phyloP scores from a whole-genome alignment of 1,140 invertebrate species.

The Melitaea cinxia region DNA sequence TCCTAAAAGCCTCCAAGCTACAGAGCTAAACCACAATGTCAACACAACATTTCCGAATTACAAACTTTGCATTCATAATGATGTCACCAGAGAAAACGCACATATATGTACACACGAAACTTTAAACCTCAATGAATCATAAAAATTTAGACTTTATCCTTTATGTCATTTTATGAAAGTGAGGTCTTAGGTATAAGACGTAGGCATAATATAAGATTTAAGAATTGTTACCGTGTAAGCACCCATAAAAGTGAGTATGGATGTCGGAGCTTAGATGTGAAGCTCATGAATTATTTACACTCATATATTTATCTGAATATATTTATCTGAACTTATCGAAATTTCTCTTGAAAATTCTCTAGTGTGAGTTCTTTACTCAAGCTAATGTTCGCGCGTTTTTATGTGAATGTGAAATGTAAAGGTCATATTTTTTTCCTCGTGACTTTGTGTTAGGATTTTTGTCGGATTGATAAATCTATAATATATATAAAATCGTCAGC shows the following conservation, averaged over 20 bases:
- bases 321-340: constrained; percentile 43
- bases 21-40: not conserved
- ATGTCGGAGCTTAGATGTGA: constrained; percentile 46
- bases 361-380: not conserved
- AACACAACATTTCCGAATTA: constrained; percentile 13
- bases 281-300: constrained; percentile 69
- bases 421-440: not conserved
- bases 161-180: constrained; percentile 60
- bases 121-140: constrained; percentile 45
- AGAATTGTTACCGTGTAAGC: constrained; percentile 53
- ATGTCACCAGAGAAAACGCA: constrained; percentile 7
- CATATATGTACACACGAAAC: no score
- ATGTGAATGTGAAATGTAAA: not conserved
- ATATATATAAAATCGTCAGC: no score
- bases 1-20: not conserved
- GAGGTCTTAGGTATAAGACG: no score
- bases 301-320: no score
- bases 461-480: no score
- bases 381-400: not conserved
- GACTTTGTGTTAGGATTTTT: no score
- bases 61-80: not conserved
- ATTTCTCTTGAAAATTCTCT: constrained; percentile 43
- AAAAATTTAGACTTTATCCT: constrained; percentile 58
- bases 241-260: constrained; percentile 15
- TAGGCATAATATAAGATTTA: constrained; percentile 61